These are phyloP conservation scores for Pheosia gnoma DNA, from an alignment of 2,888 invertebrate genomes.

Conservation along the genomic window DNA sequence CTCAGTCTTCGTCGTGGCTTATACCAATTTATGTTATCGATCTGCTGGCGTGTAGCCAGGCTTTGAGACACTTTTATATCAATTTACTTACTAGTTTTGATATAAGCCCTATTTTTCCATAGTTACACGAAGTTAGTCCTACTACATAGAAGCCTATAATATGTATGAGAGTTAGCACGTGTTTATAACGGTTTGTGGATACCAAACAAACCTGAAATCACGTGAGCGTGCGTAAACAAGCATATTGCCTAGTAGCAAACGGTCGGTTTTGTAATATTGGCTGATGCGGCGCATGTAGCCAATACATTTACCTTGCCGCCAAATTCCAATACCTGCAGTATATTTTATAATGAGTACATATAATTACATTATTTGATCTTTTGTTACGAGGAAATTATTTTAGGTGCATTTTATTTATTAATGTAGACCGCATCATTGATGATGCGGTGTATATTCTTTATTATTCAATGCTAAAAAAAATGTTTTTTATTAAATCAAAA, in stretches of 20 bases:
- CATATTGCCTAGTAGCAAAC: background rate
- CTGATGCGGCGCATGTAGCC: background rate
- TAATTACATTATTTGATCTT: too few relatives aligned
- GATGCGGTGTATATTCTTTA: too few relatives aligned
- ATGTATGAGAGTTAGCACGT: background rate
- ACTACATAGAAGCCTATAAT: too few relatives aligned
- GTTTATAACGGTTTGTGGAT: background rate
- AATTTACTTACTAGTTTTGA: background rate
- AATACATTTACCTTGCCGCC: too few relatives aligned
- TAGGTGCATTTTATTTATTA: too few relatives aligned
- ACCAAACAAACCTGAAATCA: background rate
- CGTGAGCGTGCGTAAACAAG: background rate
- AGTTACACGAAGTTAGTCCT: too few relatives aligned
- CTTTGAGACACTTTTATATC: background rate
- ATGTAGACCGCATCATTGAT: too few relatives aligned
- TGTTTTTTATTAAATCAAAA: too few relatives aligned
- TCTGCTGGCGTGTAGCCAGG: constrained; percentile 2
- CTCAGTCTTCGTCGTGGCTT: background rate
- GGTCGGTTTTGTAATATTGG: constrained; percentile 21
- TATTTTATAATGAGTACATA: too few relatives aligned
- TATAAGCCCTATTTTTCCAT: background rate
- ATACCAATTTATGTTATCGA: background rate
- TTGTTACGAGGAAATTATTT: too few relatives aligned
- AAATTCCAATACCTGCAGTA: too few relatives aligned
- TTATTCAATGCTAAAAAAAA: too few relatives aligned